Base-by-base conservation (phyloP, 2,797 vertebrate genomes). In the Sebastes dallii region DNA sequence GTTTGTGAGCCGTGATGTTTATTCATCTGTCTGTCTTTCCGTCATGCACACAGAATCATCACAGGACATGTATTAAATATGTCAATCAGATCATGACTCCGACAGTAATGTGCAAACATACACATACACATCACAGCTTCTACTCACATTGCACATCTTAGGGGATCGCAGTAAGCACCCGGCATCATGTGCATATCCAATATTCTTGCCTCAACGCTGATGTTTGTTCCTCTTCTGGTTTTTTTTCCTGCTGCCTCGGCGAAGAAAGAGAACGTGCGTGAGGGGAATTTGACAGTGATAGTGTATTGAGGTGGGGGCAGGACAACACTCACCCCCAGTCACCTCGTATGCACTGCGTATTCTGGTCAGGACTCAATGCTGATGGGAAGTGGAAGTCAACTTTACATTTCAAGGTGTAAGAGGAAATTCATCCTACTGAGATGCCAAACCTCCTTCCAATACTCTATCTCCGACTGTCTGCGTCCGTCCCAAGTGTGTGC, bases 61-160 rank as follows among this genome's bases (percentile, higher is more conserved):
- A 74, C 78, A 88, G 79, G 72, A 61, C 71, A 46, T 68, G 81
- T 83, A 86, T 89, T 90, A 89, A 86, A 87, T 82, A 85, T 89
- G 89, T 89, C 92, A 91, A 74, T 92, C 89, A 85, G 66, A 64
- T 76, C 32, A 81, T 60, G 64, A 61, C 20, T 83, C 73, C 77
- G n/a, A 78, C 22, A 68, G 42, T 13, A n/a, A 46, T 50, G 46
- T 50, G 46, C 46, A 64, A 71, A 42, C 66, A 69, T 13, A 67
- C 18, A 62, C 52, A 65, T n/a, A 54, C n/a, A 34, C 58, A 52
- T 42, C 34, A 66, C 32, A 65, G 46, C 9, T 64, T 78, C 46
- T 10, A 27, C 64, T 81, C 75, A 75, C 67, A 34, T 9, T 16
- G 20, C 1, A 18, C 46, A 75, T 71, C 71, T 80, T 77, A 4